Evolutionary conservation across 2,113 vertebrate genomes (phyloP).

Genomic region (Parus major): DNA sequence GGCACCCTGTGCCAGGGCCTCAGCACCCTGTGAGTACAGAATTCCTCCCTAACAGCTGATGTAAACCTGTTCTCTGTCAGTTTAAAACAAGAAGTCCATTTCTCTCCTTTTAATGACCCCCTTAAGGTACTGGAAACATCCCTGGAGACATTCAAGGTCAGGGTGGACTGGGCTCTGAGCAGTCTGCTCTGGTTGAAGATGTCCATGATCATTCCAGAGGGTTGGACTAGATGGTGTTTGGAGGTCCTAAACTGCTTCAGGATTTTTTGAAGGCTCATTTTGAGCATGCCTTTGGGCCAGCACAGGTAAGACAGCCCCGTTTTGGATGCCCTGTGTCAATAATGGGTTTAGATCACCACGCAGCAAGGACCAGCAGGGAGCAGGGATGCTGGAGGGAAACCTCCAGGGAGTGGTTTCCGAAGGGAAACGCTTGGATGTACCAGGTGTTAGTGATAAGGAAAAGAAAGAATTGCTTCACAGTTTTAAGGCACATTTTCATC

Average conservation of each 20-base stretch:
- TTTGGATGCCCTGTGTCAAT: neutral
- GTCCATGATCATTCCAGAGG: neutral
- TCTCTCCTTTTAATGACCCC: neutral
- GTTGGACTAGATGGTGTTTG: neutral
- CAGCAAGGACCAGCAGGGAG: neutral
- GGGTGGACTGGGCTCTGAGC: neutral
- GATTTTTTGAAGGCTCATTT: neutral
- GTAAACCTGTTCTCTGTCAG: neutral
- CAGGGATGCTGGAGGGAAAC: neutral
- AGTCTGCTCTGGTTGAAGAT: neutral
- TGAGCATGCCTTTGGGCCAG: neutral
- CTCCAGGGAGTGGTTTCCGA: neutral
- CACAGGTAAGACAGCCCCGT: neutral
- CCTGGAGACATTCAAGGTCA: neutral
- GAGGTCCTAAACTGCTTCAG: neutral
- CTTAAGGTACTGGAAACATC: neutral
- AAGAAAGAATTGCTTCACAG: neutral
- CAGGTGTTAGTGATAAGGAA: neutral
- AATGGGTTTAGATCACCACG: neutral
- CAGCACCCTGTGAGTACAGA: fast-evolving
- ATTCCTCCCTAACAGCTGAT: neutral
- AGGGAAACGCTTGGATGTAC: neutral
- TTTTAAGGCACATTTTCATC: neutral
- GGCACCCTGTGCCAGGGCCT: neutral
- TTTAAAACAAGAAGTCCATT: neutral